Evolutionary conservation across 2,797 vertebrate species (phyloP).

Genomic region (Bradypodion ventrale): DNA sequence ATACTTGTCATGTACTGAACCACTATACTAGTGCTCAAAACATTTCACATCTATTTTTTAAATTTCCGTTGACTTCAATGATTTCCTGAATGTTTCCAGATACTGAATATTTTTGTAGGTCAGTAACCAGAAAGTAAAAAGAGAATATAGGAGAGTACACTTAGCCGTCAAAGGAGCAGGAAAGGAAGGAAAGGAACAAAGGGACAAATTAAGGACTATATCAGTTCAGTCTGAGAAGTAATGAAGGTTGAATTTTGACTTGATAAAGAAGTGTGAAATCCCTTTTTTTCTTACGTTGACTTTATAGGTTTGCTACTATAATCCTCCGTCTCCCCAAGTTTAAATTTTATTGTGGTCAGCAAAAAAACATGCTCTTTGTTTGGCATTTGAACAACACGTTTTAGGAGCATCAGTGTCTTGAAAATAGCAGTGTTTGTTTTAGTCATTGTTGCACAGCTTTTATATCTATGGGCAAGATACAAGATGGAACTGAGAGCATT

Average conservation of each 20-base stretch:
- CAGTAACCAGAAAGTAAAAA: slow-evolving; percentile 57
- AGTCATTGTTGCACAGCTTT: slow-evolving; percentile 20
- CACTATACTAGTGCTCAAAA: background rate
- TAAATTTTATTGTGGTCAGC: slow-evolving; percentile 64
- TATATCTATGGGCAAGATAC: slow-evolving; percentile 25
- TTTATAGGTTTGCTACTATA: slow-evolving; percentile 73
- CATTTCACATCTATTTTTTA: background rate
- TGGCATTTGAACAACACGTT: slow-evolving; percentile 63
- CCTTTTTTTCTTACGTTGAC: slow-evolving; percentile 73
- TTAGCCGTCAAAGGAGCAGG: slow-evolving; percentile 67
- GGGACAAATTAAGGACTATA: slow-evolving; percentile 60
- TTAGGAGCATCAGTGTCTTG: slow-evolving; percentile 58
- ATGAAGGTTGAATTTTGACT: slow-evolving; percentile 66
- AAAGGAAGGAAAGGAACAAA: slow-evolving; percentile 68
- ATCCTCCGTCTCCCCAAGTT: slow-evolving; percentile 38
- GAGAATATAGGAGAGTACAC: background rate
- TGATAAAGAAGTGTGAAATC: slow-evolving; percentile 62
- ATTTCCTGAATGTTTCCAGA: slow-evolving; percentile 47
- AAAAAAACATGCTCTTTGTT: slow-evolving; percentile 66
- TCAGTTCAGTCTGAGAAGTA: slow-evolving; percentile 51
- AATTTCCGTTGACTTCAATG: background rate
- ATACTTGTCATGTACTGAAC: background rate
- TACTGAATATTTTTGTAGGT: slow-evolving; percentile 61
- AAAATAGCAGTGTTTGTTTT: slow-evolving; percentile 32
- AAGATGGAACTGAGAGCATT: background rate